Percentiles rank a stretch among this genome's conserved stretches.
Conservation (phyloP, 2,113 vertebrate species). For the Micromys minutus region DNA sequence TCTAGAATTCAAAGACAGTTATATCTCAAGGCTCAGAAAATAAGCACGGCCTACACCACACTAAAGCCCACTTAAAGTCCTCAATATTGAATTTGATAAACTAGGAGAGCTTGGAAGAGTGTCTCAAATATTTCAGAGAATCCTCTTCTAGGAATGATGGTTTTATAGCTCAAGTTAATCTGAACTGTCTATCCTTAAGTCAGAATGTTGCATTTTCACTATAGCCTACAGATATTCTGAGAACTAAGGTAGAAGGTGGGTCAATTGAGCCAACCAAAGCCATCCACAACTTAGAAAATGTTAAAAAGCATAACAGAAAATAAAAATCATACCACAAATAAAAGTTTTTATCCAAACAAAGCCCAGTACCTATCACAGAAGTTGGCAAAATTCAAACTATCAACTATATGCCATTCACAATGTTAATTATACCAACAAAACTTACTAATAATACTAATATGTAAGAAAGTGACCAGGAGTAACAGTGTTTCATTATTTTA, state of each 20-base stretch:
- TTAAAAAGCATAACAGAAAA: background rate
- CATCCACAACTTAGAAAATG: background rate
- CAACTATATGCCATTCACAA: background rate
- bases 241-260: background rate
- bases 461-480: background rate
- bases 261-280: background rate
- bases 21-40: background rate
- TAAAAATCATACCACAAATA: background rate
- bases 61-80: fast-evolving
- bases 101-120: background rate
- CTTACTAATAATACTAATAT: background rate
- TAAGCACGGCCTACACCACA: background rate
- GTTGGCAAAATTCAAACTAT: background rate
- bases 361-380: background rate
- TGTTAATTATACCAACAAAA: background rate
- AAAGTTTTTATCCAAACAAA: background rate
- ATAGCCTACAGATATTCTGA: background rate
- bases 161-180: background rate
- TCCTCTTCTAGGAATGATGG: background rate
- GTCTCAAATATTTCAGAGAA: background rate
- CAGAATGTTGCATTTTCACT: background rate
- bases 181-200: background rate
- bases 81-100: background rate
- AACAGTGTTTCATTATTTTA: background rate
- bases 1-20: background rate